Conservation (phyloP, 2,888 invertebrate genomes). For the Scaptodrosophila latifasciaeformis region DNA sequence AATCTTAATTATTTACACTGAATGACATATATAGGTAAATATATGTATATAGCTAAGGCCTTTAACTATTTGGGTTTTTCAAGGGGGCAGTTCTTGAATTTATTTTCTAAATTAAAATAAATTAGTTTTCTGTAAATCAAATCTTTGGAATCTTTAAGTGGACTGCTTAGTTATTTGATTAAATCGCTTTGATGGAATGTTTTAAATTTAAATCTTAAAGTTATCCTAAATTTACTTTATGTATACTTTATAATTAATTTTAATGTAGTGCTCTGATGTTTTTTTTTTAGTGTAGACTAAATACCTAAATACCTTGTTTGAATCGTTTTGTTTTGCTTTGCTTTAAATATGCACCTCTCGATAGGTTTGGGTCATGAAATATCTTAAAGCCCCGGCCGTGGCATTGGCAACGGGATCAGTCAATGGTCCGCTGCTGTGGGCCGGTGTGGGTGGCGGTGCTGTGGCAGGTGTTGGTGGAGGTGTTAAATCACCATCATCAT, state of each 20-base stretch:
- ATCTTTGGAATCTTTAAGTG: no score
- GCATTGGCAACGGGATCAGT: constrained; percentile 40
- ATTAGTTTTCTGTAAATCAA: no score
- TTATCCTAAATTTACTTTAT: constrained; percentile 13
- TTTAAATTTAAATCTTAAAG: constrained; percentile 4
- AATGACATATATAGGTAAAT: constrained; percentile 14
- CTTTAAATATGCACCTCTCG: constrained; percentile 62
- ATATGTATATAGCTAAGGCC: constrained; percentile 10
- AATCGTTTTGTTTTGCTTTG: constrained; percentile 34
- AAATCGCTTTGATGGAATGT: no score
- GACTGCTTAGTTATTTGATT: no score
- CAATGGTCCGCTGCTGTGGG: constrained; percentile 41
- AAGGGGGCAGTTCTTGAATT: no score
- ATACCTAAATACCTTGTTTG: constrained; percentile 61
- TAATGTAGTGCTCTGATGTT: constrained; percentile 12
- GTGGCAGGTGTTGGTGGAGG: constrained; percentile 20
- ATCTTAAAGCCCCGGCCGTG: constrained; percentile 53
- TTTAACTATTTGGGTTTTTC: constrained; percentile 17
- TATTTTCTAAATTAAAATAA: no score
- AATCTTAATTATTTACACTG: constrained; percentile 41
- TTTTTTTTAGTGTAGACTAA: no score
- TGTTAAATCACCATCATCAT: not conserved
- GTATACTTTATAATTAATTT: not conserved
- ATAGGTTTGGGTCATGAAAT: constrained; percentile 63
- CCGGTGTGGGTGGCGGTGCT: constrained; percentile 46